Base-by-base conservation (phyloP, 2,888 invertebrate genomes). In the Cephus pulcher region DNA sequence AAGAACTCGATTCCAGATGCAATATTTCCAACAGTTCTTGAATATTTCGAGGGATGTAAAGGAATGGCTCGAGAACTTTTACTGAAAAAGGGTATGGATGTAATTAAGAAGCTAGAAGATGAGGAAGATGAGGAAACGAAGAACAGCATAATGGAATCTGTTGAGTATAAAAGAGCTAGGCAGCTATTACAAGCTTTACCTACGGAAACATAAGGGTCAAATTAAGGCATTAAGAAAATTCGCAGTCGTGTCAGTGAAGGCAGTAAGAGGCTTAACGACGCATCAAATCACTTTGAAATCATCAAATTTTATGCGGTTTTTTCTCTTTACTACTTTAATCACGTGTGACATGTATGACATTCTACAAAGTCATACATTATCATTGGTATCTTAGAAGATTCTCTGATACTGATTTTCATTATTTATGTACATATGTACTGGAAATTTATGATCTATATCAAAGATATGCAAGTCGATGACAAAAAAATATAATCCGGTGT, bases 21-120 rank as follows among this genome's bases (percentile, higher is more conserved):
- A 34, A 92, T 94, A 81, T 96, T 96, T 94, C 93, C 94, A 4
- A 92, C 93, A 23, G 93, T 95, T 11, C 88, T 96, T 40, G 95
- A 96, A 86, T 96, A 96, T 88, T 94, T 96, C 87, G 94, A 94
- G 83, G 94, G 94, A 2, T 94, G 95, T 1, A 94, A 94, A 88
- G 96, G 96, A 0, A 93, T 94, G 81, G 94, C 95, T 2, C 93
- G 95, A 76, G 93, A 94, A 70, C 93, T 93, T 82, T 90, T 96
- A 30, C 89, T 94, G 70, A 93, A 94, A 80, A 93, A 95, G 87
- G 95, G 95, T 2, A 93, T 95, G 85, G 94, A 94, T 86, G 91
- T 94, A 68, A 94, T 96, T 71, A 94, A 94, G 82, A 93, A 94
- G 88, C 92, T 94, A 89, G 95, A 95, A 88, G 93, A 93, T 88